Evolutionary conservation across 2,113 vertebrate genomes (phyloP).

Genomic region (Progne subis): DNA sequence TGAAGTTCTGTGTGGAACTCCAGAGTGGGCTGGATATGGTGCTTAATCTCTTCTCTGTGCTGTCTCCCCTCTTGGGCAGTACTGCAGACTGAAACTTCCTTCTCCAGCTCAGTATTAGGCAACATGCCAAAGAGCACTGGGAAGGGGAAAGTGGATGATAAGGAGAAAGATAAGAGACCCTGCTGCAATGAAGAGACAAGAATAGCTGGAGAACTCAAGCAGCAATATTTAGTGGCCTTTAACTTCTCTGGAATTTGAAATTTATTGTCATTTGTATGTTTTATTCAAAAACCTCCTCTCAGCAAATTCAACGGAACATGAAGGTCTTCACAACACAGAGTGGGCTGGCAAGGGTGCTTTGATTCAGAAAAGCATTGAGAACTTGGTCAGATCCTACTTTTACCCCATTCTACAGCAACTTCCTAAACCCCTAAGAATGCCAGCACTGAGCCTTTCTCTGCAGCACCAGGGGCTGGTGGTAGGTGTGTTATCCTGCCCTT

Average conservation of each 20-base stretch:
- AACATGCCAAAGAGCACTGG: background rate
- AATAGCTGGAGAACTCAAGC: background rate
- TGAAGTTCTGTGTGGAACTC: background rate
- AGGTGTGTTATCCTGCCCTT: background rate
- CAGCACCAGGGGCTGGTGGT: background rate
- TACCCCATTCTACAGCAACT: background rate
- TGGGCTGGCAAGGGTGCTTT: background rate
- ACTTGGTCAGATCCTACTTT: background rate
- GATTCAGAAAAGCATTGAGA: background rate
- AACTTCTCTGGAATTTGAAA: background rate
- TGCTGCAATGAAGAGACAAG: background rate
- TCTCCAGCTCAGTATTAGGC: background rate
- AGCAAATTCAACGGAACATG: background rate
- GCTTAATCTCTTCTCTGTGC: background rate
- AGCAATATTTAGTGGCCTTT: background rate
- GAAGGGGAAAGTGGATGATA: background rate
- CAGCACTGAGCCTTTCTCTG: background rate
- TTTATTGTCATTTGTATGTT: background rate
- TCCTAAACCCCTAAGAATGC: background rate
- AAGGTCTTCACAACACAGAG: background rate
- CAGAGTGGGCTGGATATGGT: background rate
- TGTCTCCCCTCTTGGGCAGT: background rate
- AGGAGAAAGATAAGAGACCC: background rate
- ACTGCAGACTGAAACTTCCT: background rate
- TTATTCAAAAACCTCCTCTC: background rate